These are phyloP conservation scores for Gopherus flavomarginatus DNA, from an alignment of 2,113 vertebrate species.

Conservation along the genomic window DNA sequence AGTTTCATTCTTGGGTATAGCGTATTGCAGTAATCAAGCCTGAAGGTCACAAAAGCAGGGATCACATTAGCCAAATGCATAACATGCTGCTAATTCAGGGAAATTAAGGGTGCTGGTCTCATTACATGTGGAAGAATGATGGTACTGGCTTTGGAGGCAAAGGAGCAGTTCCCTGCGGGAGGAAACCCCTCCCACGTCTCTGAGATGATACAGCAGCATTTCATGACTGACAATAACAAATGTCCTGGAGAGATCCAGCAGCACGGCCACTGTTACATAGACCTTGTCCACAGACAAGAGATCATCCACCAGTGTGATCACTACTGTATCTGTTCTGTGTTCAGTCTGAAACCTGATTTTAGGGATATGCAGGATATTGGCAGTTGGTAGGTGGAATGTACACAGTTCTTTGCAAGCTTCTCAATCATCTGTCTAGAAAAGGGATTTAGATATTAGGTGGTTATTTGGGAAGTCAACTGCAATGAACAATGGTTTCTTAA, in stretches of 20 bases:
- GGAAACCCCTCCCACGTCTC: not conserved
- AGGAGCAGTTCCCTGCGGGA: not conserved
- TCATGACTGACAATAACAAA: not conserved
- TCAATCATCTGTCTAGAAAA: not conserved
- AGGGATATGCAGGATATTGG: not conserved
- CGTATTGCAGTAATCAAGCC: not conserved
- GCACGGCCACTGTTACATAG: fast-evolving
- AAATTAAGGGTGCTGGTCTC: not conserved
- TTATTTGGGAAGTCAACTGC: conserved; percentile 9
- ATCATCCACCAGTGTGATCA: not conserved
- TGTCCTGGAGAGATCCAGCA: not conserved
- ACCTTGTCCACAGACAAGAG: not conserved
- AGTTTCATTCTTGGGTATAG: not conserved
- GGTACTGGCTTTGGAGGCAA: fast-evolving
- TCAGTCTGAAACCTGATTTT: not conserved
- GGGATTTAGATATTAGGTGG: not conserved
- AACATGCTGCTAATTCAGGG: not conserved
- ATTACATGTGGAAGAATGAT: not conserved
- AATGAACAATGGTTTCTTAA: conserved; percentile 1
- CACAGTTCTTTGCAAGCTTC: not conserved
- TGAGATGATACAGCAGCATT: fast-evolving
- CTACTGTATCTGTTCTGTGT: not conserved
- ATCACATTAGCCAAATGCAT: not conserved
- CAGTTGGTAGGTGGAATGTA: not conserved
- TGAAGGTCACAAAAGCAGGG: not conserved